A percentile compares a stretch with the other conserved stretches of the same genome.
Conservation (phyloP, 2,797 vertebrate genomes). For the Podargus strigoides region DNA sequence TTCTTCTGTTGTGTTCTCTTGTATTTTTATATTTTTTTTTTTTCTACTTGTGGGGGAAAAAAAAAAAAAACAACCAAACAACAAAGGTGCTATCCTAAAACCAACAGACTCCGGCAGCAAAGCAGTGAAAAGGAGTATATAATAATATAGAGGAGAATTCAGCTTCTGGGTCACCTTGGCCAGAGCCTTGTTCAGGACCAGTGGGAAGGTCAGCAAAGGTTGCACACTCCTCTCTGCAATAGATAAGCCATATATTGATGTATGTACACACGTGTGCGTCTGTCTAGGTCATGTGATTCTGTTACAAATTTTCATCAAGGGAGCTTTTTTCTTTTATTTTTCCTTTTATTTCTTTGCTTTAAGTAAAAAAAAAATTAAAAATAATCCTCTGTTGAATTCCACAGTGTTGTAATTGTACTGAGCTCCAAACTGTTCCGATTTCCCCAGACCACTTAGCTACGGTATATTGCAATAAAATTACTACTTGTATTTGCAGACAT, state of each 20-base stretch:
- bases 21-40: not conserved
- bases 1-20: not conserved
- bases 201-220: not conserved
- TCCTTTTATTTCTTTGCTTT: constrained; percentile 22
- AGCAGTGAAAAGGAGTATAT: not conserved
- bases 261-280: not conserved
- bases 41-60: not conserved
- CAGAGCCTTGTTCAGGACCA: not conserved
- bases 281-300: constrained; percentile 78
- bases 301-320: constrained; percentile 30
- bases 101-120: not conserved
- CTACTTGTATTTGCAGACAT: constrained; percentile 80
- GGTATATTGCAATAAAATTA: constrained; percentile 86
- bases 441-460: constrained; percentile 83
- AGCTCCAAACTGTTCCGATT: constrained; percentile 53
- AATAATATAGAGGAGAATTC: constrained; percentile 3
- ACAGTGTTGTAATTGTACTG: constrained; percentile 70
- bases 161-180: not conserved
- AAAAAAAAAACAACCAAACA: no score
- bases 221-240: not conserved
- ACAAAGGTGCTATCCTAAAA: constrained; percentile 20
- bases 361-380: constrained; percentile 15
- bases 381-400: constrained; percentile 72
- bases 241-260: constrained; percentile 54
- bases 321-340: not conserved